Evolutionary conservation across 92 coral and sea anemone species (phyloP), one percentile per base, ranked within the genome.

Genomic region (Umimayanthus kanabou): DNA sequence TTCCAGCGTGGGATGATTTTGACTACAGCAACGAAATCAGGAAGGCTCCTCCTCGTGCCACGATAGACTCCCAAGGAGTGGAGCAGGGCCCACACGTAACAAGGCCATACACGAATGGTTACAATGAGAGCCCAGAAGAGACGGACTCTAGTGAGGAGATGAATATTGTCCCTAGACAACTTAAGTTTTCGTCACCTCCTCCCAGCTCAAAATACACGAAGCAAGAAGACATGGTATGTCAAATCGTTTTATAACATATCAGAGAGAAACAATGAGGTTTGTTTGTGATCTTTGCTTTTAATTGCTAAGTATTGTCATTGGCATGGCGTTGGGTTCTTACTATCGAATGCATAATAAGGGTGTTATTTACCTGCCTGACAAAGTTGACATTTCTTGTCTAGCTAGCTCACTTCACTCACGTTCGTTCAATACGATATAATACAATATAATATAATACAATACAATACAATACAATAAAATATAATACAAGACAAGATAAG

Each of bases 81-180:
- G 81, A 74, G 37, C 39, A 72, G 40, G 18, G 71, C 18, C 57
- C 66, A 29, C 79, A 82, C 43, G 86, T 33, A 25, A 81, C 81
- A 39, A 85, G 88, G 85, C 84, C 88, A 1, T 94, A 93, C 88
- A 91, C 91, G 94, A 93, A 93, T 53, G 98, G 93, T 67, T 90
- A 94, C 86, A 89, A 91, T 43, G 91, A 91, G 65, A 89, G 90
- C 71, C 94, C 92, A 30, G 93, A 87, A 58, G 97, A 94, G 90
- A 94, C 96, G 87, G 98, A 95, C 91, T 95, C 98, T 37, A 92
- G 95, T 89, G 98, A 95, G 73, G 99, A 97, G 85, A 95, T 97
- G 95, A 91, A 90, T 90, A 96, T 93, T 88, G 95, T 90, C 20
- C 99, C 99, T 28, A 90, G 84, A 33, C 85, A 86, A 53, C 87